phyloP scores from a whole-genome alignment of 2,113 vertebrate species.

The Poeciliopsis prolifica region DNA sequence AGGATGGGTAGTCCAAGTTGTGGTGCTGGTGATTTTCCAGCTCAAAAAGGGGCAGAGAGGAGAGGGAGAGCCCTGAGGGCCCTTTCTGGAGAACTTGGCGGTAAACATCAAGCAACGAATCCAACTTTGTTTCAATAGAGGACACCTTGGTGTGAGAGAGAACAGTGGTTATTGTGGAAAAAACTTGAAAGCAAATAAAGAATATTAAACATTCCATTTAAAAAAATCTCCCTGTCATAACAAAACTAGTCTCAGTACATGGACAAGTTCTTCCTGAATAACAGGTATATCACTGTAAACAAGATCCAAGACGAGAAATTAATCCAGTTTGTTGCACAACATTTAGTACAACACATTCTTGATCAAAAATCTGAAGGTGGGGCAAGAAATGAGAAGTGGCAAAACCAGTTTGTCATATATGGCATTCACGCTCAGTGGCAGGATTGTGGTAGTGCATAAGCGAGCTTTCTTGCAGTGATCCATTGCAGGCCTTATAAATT shows the following conservation, averaged over 20 bases:
- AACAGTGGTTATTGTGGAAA: neutral
- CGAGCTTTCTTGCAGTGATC: too few relatives aligned
- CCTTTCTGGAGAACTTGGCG: constrained; percentile 93
- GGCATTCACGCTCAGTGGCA: too few relatives aligned
- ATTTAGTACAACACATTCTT: neutral
- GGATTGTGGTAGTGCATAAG: too few relatives aligned
- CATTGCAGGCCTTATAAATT: too few relatives aligned
- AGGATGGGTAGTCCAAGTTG: constrained; percentile 90
- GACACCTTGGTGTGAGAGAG: constrained; percentile 83
- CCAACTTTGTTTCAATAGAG: constrained; percentile 96
- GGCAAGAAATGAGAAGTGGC: too few relatives aligned
- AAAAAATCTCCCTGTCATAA: neutral
- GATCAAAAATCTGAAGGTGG: too few relatives aligned
- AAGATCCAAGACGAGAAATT: neutral
- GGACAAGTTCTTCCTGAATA: neutral
- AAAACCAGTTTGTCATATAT: too few relatives aligned
- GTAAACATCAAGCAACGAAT: constrained; percentile 94
- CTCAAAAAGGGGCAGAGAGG: constrained; percentile 91
- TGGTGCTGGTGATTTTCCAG: constrained; percentile 79
- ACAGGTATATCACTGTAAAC: neutral
- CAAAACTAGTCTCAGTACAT: neutral
- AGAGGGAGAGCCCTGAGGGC: constrained; percentile 87
- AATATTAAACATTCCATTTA: neutral
- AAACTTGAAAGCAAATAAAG: constrained; percentile 36
- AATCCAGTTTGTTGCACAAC: neutral